Evolutionary conservation across 2,888 invertebrate genomes (phyloP), one percentile per base, ranked within the genome.

Genomic region (Phorcus lineatus): DNA sequence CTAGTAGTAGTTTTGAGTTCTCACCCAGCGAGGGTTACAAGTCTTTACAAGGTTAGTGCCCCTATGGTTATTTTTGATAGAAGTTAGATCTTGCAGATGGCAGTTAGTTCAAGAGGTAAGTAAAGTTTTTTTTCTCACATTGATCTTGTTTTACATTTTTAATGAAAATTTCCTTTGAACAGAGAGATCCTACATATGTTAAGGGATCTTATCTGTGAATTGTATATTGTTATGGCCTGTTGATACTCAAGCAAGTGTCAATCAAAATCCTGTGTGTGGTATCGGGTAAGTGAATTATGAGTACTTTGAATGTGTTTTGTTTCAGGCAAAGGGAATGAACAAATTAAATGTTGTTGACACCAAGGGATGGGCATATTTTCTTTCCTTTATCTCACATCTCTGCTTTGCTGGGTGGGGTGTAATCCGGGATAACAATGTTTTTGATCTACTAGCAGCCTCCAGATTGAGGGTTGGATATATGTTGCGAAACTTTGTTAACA

Each of bases 41-140:
- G 47, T 17, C 36, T 47, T 19, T 53, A 17, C 9, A 70, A 90
- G 88, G 90, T 91, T 82, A 89, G 90, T 91, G 87, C 86, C 86
- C 85, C 87, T 88, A 89, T 85, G 79, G 81, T 88, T 88, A 76
- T 55, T 54, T 80, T 40, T 54, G 47, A 75, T 24, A 66, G 53
- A 19, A 36, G 16, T 62, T 24, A 75, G 62, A 40, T 80, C 74
- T 66, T 19, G 52, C 9, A 40, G 62, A 74, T 74, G 62, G 70
- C 70, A 36, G 70, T 36, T 70, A 70, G 70, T 2, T 70, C 19
- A 16, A 9, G 19, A 79, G 82, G 85, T 85, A 19, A 82, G 85
- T 85, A 70, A 53, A 31, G 77, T 80, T 62, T 77, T 24, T 54
- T 36, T 36, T 36, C 36, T 47, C 47, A 47, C 13, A 47, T 47